A percentile compares a stretch with the other conserved stretches of the same genome.
phyloP scores from a whole-genome alignment of 2,888 invertebrate genomes.

The Troglohyphantes excavatus region DNA sequence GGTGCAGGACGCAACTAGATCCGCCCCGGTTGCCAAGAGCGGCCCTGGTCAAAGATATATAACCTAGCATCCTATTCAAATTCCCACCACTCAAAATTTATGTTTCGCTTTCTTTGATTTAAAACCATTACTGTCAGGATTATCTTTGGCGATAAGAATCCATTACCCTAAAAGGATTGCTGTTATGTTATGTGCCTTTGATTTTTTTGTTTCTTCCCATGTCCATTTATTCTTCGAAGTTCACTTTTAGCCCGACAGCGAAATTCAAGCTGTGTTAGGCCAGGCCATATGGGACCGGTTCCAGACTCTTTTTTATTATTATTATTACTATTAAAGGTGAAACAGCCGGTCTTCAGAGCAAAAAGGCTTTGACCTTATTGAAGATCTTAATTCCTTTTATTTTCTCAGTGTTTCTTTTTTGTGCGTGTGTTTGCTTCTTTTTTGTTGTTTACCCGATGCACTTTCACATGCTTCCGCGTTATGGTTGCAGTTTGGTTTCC shows the following conservation, averaged over 20 bases:
- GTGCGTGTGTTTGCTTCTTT: constrained; percentile 5
- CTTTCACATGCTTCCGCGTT: constrained; percentile 58
- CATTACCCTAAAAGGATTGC: not conserved
- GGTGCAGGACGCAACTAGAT: too few relatives aligned
- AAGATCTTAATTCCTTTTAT: constrained; percentile 36
- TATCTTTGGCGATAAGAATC: not conserved
- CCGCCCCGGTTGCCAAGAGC: too few relatives aligned
- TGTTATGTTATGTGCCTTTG: not conserved
- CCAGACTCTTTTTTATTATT: constrained; percentile 10
- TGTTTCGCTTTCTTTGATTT: too few relatives aligned
- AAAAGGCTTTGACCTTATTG: constrained; percentile 73
- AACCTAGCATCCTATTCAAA: too few relatives aligned
- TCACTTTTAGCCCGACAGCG: constrained; percentile 69
- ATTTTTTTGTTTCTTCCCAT: constrained; percentile 13
- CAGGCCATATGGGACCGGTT: constrained; percentile 73
- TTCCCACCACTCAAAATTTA: too few relatives aligned
- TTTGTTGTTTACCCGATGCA: constrained; percentile 19
- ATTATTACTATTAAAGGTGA: too few relatives aligned
- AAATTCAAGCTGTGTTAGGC: constrained; percentile 22
- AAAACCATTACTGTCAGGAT: too few relatives aligned
- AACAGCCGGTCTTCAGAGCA: not conserved
- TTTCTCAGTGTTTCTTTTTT: constrained; percentile 9
- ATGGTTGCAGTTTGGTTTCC: constrained; percentile 15
- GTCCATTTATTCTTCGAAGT: constrained; percentile 52
- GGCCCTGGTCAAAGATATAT: too few relatives aligned